Conservation (phyloP, 2,113 vertebrate genomes). For the Gasterosteus aculeatus region DNA sequence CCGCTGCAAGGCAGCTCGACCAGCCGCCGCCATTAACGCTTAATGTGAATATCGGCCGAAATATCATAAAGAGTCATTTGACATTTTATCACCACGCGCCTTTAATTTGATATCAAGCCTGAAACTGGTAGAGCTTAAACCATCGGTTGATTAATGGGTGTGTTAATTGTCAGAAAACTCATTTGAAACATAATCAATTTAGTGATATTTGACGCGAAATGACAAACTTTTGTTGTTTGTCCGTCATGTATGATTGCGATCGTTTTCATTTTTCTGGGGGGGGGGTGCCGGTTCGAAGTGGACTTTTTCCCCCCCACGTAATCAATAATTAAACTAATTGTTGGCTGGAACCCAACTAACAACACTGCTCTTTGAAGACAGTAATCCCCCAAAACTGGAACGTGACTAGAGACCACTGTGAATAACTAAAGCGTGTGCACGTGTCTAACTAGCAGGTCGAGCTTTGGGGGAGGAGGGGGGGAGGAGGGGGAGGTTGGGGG, state of each 20-base stretch:
- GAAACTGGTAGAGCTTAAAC: too few species aligned
- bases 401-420: neutral
- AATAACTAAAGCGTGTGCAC: constrained; percentile 37
- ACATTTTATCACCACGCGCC: constrained; percentile 22
- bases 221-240: neutral
- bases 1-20: constrained; percentile 50
- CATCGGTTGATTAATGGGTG: too few species aligned
- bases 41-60: constrained; percentile 38
- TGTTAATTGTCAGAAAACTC: neutral
- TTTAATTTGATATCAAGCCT: neutral
- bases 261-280: neutral
- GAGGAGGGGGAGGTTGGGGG: neutral
- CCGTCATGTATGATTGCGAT: neutral
- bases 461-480: neutral
- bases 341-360: neutral
- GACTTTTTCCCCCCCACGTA: neutral
- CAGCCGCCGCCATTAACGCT: constrained; percentile 33
- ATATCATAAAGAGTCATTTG: constrained; percentile 38
- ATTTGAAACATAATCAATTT: neutral
- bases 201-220: neutral
- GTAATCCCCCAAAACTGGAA: neutral
- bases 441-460: constrained; percentile 47
- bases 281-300: neutral
- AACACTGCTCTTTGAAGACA: neutral
- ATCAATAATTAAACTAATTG: constrained; percentile 14